Percentiles rank a stretch among this genome's conserved stretches.
Conservation (phyloP, 2,888 invertebrate species). For the Melinopterus prodromus region DNA sequence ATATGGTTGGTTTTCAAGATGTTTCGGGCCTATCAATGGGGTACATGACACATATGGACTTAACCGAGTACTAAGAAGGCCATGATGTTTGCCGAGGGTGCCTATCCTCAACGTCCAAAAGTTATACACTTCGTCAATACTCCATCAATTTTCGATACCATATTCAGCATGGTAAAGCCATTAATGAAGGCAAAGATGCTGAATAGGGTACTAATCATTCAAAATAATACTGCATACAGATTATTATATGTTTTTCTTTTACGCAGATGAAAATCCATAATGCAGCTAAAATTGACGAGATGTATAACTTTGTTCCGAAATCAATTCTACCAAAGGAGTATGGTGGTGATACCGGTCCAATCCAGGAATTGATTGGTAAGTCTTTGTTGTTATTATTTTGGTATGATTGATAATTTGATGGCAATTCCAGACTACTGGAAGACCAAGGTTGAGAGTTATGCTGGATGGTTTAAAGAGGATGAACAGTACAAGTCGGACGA, state of each 20-base stretch:
- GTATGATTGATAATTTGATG: no score
- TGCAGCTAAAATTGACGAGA: conserved; percentile 62
- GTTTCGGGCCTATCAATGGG: conserved; percentile 63
- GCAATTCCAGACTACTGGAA: conserved; percentile 60
- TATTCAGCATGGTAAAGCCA: conserved; percentile 66
- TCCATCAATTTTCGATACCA: conserved; percentile 66
- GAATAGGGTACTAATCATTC: conserved; percentile 26
- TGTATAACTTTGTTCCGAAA: conserved; percentile 67
- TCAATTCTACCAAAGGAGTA: conserved; percentile 71
- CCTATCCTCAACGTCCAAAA: conserved; percentile 67
- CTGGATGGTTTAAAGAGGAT: conserved; percentile 65
- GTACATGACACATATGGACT: conserved; percentile 63
- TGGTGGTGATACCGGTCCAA: conserved; percentile 68
- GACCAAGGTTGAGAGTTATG: conserved; percentile 62
- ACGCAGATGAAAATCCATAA: conserved; percentile 63
- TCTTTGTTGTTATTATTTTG: neutral
- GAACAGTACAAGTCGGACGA: conserved; percentile 62
- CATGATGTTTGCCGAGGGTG: conserved; percentile 63
- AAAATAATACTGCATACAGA: neutral
- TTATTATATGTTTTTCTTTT: conserved; percentile 42
- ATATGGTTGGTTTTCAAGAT: conserved; percentile 66
- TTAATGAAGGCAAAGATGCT: conserved; percentile 67
- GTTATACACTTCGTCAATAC: conserved; percentile 68
- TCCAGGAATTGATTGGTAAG: conserved; percentile 54
- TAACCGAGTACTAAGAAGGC: conserved; percentile 68